Percentiles rank a stretch among this genome's conserved stretches.
phyloP scores from a whole-genome alignment of 2,888 invertebrate species.

The Andrena dorsata region DNA sequence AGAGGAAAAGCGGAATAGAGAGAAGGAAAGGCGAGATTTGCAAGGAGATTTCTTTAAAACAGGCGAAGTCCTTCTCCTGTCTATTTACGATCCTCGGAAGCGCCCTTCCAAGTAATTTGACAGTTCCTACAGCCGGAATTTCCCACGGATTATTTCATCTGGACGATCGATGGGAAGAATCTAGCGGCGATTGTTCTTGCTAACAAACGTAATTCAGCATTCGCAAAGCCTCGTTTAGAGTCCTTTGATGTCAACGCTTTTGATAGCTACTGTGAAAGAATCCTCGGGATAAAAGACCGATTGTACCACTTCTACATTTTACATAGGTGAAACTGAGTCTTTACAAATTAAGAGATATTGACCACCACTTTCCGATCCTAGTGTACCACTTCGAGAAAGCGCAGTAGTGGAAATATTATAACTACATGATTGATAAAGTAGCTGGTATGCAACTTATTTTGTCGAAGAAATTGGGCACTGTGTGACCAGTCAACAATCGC shows the following conservation, averaged over 20 bases:
- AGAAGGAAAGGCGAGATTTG: conserved; percentile 31
- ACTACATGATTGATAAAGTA: no score
- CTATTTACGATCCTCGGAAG: conserved; percentile 27
- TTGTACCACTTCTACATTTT: not conserved
- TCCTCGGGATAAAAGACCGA: not conserved
- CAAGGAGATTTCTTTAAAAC: conserved; percentile 54
- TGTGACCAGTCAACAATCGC: no score
- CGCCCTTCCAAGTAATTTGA: conserved; percentile 45
- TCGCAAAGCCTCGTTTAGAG: no score
- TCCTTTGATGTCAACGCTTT: no score
- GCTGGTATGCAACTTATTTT: no score
- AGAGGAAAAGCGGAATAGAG: not conserved
- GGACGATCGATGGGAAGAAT: conserved; percentile 38
- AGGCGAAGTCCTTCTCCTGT: conserved; percentile 24
- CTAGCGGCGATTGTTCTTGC: conserved; percentile 1
- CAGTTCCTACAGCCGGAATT: conserved; percentile 34
- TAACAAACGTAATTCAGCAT: conserved; percentile 28
- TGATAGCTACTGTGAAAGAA: not conserved
- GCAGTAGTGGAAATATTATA: no score
- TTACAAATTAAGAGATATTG: no score
- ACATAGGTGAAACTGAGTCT: no score
- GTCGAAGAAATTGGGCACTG: no score
- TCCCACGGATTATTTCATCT: conserved; percentile 40
- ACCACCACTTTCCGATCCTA: no score
- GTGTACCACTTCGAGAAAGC: no score